Evolutionary conservation across 2,113 vertebrate genomes (phyloP), one percentile per base, ranked within the genome.

Genomic region (Columba janthina): DNA sequence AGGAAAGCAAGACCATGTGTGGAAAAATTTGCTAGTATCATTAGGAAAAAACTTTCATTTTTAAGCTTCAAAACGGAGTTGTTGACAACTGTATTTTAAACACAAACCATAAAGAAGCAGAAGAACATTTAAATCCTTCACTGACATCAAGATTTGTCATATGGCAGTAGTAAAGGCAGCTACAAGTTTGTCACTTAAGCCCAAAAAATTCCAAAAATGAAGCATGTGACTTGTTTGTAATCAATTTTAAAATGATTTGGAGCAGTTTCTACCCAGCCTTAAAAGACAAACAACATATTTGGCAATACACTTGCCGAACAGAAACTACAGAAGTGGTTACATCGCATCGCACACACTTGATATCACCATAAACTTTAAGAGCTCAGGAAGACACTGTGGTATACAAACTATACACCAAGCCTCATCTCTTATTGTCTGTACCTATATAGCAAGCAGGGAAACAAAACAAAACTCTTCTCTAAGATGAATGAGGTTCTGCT

Each of bases 161-260:
- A 7, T 2, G 42, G 69, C 70, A 77, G 25, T 44, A 60, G 53
- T 25, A 50, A 87, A 69, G 53, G 40, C 93, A 89, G 46, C 65
- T 42, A 92, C 9, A 10, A 46, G 53, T 89, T 86, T 57, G 53
- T 67, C 86, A 72, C 83, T 90, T 93, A 90, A 93, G 81, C 83
- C 73, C 29, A 65, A 96, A 50, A 86, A 85, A 93, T 92, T 79
- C 44, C 53, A 88, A 78, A 92, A 96, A 84, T 72, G 24, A 92
- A 81, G 69, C 90, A 92, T 0, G 6, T 92, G 80, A 86, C 50
- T 57, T 46, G 25, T 56, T 87, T 29, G 67, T 74, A 90, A 88
- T 90, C 64, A 71, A 67, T 93, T 96, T 93, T 61, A 86, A 85
- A 91, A 80, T 88, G 54, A 64, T 74, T 42, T 86, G 51, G 57